A percentile compares a stretch with the other conserved stretches of the same genome.
phyloP scores from a whole-genome alignment of 2,797 vertebrate genomes.

The Myotis pilosus region DNA sequence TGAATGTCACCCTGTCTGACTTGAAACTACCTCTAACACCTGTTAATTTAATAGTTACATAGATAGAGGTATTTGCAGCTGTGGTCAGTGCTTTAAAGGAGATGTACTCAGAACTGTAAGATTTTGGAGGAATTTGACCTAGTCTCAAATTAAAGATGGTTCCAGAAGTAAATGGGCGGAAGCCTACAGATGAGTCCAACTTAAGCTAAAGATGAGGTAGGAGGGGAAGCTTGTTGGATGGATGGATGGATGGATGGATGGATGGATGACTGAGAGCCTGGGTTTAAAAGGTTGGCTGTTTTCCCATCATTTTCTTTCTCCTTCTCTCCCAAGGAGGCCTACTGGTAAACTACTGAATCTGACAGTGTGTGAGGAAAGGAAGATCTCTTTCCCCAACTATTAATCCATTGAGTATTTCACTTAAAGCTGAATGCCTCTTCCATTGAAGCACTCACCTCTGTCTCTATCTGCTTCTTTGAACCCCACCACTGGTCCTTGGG shows the following conservation, averaged over 20 bases:
- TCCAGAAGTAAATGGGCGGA: constrained; percentile 21
- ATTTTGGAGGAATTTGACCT: not conserved
- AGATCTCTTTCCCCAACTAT: constrained; percentile 30
- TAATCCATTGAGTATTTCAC: constrained; percentile 72
- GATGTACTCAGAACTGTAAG: not conserved
- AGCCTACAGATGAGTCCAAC: not conserved
- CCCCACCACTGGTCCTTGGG: constrained; percentile 69
- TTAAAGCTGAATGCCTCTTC: constrained; percentile 77
- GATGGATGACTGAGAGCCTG: not conserved
- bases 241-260: not conserved
- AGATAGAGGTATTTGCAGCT: not conserved
- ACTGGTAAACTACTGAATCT: constrained; percentile 73
- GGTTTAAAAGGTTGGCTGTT: not conserved
- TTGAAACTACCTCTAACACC: not conserved
- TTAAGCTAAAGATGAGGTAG: not conserved
- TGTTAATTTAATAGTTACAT: not conserved
- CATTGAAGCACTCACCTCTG: constrained; percentile 75
- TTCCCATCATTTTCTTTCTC: constrained; percentile 13
- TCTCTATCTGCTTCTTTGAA: constrained; percentile 76
- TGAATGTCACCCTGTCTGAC: not conserved
- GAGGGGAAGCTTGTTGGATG: not conserved
- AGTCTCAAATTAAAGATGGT: not conserved
- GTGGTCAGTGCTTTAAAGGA: not conserved
- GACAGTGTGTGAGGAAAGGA: constrained; percentile 58
- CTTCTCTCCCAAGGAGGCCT: constrained; percentile 57